Conservation (phyloP, 2,113 vertebrate species). For the rat (Rattus norvegicus) region GRCr8 NC_086021.1:62630001-62630500, state of each 20-base stretch:
- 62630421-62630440: slow-evolving; percentile 99
- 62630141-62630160: slow-evolving; percentile 63
- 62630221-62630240: slow-evolving; percentile 81
- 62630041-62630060: not conserved
- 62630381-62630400: slow-evolving; percentile 99
- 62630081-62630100: slow-evolving; percentile 56
- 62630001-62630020: slow-evolving; percentile 53
- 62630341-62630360: slow-evolving; percentile 99
- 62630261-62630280: slow-evolving; percentile 88
- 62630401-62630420: slow-evolving; percentile 99
- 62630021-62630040: not conserved
- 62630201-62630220: slow-evolving; percentile 67
- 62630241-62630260: slow-evolving; percentile 85
- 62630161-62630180: slow-evolving; percentile 56
- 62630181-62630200: slow-evolving; percentile 69
- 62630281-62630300: slow-evolving; percentile 97
- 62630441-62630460: slow-evolving; percentile 99
- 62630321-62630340: slow-evolving; percentile 99
- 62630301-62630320: slow-evolving; percentile 95
- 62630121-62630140: slow-evolving; percentile 70
- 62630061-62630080: not conserved
- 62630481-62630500: slow-evolving; percentile 99
- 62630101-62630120: slow-evolving; percentile 47
- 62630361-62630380: slow-evolving; percentile 99
- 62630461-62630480: slow-evolving; percentile 99